phyloP scores from a whole-genome alignment of 2,888 invertebrate genomes.

The Ormia ochracea region DNA sequence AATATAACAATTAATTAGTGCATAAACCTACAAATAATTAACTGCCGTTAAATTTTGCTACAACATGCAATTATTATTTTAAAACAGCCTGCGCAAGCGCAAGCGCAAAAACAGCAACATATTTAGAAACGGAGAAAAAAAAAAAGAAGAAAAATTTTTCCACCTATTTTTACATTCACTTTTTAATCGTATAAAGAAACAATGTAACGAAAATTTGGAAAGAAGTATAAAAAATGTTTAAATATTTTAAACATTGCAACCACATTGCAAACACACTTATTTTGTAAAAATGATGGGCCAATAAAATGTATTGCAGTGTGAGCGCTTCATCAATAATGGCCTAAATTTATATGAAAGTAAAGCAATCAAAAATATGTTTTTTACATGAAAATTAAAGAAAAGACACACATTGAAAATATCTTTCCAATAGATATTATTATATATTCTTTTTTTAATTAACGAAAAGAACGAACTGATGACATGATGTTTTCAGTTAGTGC shows the following conservation, averaged over 20 bases:
- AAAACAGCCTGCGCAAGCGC: background rate
- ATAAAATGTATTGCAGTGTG: background rate
- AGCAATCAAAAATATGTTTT: background rate
- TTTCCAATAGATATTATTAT: no score
- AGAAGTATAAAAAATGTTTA: slow-evolving; percentile 20
- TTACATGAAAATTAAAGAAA: background rate
- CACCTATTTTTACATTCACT: slow-evolving; percentile 48
- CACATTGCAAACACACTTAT: slow-evolving; percentile 6
- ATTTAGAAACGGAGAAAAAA: slow-evolving; percentile 19
- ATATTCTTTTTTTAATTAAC: background rate
- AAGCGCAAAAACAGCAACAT: background rate
- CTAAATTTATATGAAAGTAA: background rate
- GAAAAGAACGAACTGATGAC: slow-evolving; percentile 20
- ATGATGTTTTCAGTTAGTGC: slow-evolving; percentile 65
- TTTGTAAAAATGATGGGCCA: background rate
- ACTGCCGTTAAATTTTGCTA: slow-evolving; percentile 67
- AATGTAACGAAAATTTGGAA: slow-evolving; percentile 27
- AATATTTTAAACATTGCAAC: slow-evolving; percentile 37
- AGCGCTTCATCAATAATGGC: background rate
- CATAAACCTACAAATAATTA: slow-evolving; percentile 73
- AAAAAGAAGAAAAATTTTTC: slow-evolving; percentile 10
- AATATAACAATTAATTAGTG: slow-evolving; percentile 72
- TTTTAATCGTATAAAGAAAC: slow-evolving; percentile 34
- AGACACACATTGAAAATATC: background rate
- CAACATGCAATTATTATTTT: slow-evolving; percentile 43